Evolutionary conservation across 2,888 invertebrate species (phyloP).

Genomic region (Drosophila cracens): DNA sequence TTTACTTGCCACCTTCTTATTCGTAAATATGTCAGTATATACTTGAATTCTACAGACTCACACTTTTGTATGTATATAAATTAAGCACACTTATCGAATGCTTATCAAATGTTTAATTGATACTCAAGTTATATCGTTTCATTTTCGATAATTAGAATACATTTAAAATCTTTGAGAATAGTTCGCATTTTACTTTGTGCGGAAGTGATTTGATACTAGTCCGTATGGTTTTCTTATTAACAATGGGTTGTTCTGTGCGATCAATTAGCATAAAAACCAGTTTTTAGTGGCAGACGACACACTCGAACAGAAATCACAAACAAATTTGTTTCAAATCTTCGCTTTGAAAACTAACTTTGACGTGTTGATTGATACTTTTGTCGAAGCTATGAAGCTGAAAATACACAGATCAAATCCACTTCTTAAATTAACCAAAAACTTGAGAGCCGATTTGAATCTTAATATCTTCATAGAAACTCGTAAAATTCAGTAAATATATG

Average conservation of each 20-base stretch:
- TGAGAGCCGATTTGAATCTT: neutral
- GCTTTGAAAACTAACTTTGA: neutral
- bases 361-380: constrained; percentile 14
- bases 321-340: constrained; percentile 1
- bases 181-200: constrained; percentile 17
- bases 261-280: constrained; percentile 60
- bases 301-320: constrained; percentile 8
- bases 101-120: constrained; percentile 12
- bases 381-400: neutral
- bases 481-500: neutral
- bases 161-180: constrained; percentile 15
- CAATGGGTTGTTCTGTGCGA: constrained; percentile 46
- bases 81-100: constrained; percentile 13
- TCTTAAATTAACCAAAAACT: neutral
- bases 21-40: constrained; percentile 18
- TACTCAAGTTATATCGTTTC: constrained; percentile 18
- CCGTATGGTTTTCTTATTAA: constrained; percentile 29
- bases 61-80: constrained; percentile 19
- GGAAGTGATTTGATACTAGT: constrained; percentile 37
- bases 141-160: constrained; percentile 35
- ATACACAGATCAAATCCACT: neutral
- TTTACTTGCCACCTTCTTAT: constrained; percentile 43
- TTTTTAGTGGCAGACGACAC: constrained; percentile 30
- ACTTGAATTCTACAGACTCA: constrained; percentile 17
- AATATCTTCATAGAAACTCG: neutral